A percentile compares a stretch with the other conserved stretches of the same genome.
Evolutionary conservation across 2,888 invertebrate genomes (phyloP).

Genomic region (Leptinotarsa haldemani): DNA sequence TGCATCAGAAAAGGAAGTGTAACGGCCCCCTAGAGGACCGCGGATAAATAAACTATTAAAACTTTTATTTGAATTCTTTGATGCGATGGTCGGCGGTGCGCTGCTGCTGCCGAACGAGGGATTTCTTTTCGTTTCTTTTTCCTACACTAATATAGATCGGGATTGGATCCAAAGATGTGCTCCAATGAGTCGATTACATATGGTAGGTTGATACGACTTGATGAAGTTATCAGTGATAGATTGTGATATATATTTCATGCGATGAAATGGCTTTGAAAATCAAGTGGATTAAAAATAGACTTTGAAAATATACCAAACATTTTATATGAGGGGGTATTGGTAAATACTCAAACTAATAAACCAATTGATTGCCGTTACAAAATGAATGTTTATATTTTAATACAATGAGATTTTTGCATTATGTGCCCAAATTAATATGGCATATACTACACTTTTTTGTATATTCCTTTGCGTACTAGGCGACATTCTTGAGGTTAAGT

Average conservation of each 20-base stretch:
- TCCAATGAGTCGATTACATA: background rate
- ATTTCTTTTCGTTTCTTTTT: slow-evolving; percentile 15
- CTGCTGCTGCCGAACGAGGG: background rate
- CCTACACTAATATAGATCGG: slow-evolving; percentile 31
- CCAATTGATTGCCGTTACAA: too few species aligned
- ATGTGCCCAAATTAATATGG: too few species aligned
- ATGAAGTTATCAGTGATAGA: background rate
- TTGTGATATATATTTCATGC: background rate
- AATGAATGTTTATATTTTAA: too few species aligned
- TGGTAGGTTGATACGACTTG: background rate
- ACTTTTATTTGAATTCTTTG: slow-evolving; percentile 55
- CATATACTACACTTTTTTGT: too few species aligned
- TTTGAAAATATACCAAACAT: too few species aligned
- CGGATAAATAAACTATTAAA: slow-evolving; percentile 64
- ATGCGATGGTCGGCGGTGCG: slow-evolving; percentile 30
- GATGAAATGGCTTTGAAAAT: background rate
- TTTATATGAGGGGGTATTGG: too few species aligned
- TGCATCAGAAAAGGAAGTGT: slow-evolving; percentile 61
- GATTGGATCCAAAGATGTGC: slow-evolving; percentile 22
- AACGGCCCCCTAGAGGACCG: slow-evolving; percentile 56
- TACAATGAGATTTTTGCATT: too few species aligned
- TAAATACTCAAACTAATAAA: too few species aligned
- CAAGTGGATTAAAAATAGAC: background rate
- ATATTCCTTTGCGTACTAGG: too few species aligned
- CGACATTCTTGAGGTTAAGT: too few species aligned